Percentiles rank a stretch among this genome's conserved stretches.
Conservation (phyloP, 2,113 vertebrate species). For the Rhinolophus sinicus region DNA sequence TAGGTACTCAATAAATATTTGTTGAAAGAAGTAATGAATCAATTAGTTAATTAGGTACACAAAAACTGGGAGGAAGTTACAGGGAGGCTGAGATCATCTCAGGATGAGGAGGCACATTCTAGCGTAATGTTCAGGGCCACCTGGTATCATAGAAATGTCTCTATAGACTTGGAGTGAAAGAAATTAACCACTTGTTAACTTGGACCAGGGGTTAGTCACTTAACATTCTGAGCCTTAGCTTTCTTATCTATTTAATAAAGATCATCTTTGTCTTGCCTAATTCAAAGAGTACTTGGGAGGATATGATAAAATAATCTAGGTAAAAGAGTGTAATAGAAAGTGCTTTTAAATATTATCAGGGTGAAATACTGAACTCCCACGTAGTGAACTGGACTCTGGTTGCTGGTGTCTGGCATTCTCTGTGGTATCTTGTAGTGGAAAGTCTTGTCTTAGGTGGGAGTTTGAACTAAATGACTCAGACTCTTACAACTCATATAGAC, state of each 20-base stretch:
- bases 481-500: background rate
- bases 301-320: slow-evolving; percentile 29
- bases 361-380: background rate
- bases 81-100: background rate
- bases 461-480: slow-evolving; percentile 47
- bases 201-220: background rate
- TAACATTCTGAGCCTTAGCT: background rate
- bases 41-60: slow-evolving; percentile 18
- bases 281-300: background rate
- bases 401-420: background rate
- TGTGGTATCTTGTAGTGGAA: background rate
- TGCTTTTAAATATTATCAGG: background rate
- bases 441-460: slow-evolving; percentile 15
- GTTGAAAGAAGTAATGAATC: slow-evolving; percentile 41
- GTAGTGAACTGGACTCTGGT: background rate
- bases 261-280: background rate
- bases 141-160: background rate
- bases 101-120: background rate
- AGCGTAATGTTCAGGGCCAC: background rate
- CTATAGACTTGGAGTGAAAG: background rate
- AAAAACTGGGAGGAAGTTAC: background rate
- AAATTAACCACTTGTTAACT: slow-evolving; percentile 32
- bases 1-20: slow-evolving; percentile 13
- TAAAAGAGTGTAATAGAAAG: background rate
- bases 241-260: slow-evolving; percentile 43